Evolutionary conservation across 2,113 vertebrate species (phyloP).

Genomic region (Oxyura jamaicensis): DNA sequence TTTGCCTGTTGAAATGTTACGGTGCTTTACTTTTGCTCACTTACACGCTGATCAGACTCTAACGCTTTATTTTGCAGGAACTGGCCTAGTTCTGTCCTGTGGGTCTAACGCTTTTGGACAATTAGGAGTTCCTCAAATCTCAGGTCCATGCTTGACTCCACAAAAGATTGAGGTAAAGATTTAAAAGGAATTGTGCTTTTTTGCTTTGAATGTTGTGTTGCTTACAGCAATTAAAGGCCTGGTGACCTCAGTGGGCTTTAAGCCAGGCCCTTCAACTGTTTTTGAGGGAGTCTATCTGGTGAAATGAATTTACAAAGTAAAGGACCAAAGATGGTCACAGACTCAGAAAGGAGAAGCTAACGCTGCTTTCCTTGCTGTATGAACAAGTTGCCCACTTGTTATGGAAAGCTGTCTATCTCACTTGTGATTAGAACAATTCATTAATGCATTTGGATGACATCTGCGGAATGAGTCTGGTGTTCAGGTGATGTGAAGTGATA

Average conservation of each 20-base stretch:
- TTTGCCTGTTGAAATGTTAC: background rate
- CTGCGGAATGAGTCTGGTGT: background rate
- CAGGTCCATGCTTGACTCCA: constrained; percentile 73
- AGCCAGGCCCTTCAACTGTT: background rate
- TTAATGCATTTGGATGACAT: background rate
- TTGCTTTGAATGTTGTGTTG: background rate
- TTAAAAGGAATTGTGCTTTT: background rate
- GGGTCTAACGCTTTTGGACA: constrained; percentile 93
- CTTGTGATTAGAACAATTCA: background rate
- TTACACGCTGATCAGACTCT: background rate
- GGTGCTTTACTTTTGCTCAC: background rate
- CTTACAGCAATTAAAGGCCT: background rate
- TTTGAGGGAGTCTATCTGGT: background rate
- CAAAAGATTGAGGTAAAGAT: constrained; percentile 81
- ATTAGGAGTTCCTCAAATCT: constrained; percentile 80
- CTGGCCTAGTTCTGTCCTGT: constrained; percentile 84
- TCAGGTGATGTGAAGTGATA: background rate
- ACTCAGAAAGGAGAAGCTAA: background rate
- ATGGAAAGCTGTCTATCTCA: background rate
- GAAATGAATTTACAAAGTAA: background rate
- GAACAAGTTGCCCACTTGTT: background rate
- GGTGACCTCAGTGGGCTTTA: background rate
- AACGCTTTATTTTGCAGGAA: constrained; percentile 73
- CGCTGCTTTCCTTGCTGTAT: background rate
- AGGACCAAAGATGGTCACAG: background rate